A percentile compares a stretch with the other conserved stretches of the same genome.
Evolutionary conservation across 2,113 vertebrate genomes (phyloP).

Genomic region (Scomber japonicus): DNA sequence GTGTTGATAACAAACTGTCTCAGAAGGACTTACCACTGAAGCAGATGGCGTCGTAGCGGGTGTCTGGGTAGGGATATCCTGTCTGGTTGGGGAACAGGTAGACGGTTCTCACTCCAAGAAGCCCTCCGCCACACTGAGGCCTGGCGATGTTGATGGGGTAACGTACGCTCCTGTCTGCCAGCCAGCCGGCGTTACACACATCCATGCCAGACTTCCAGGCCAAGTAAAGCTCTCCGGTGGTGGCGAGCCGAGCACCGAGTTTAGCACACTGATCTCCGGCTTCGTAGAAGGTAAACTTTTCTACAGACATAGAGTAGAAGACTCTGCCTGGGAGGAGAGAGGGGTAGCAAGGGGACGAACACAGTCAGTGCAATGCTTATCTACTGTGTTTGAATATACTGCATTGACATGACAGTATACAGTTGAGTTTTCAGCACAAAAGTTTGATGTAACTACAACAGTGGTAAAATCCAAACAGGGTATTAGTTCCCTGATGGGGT

Average conservation of each 20-base stretch:
- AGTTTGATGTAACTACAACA: background rate
- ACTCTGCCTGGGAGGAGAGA: slow-evolving; percentile 88
- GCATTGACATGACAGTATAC: slow-evolving; percentile 1
- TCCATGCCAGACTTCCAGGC: slow-evolving; percentile 97
- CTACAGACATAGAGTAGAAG: slow-evolving; percentile 90
- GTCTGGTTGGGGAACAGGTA: slow-evolving; percentile 94
- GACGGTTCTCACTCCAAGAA: slow-evolving; percentile 93
- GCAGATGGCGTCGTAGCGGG: slow-evolving; percentile 94
- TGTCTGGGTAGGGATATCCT: slow-evolving; percentile 91
- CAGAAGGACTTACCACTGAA: slow-evolving; percentile 86
- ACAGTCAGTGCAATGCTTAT: background rate
- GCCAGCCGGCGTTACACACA: slow-evolving; percentile 95
- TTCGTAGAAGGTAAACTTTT: slow-evolving; percentile 94
- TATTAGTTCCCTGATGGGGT: background rate
- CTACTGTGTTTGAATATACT: background rate
- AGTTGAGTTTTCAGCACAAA: background rate
- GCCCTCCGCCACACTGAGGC: slow-evolving; percentile 94
- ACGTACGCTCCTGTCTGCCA: slow-evolving; percentile 93
- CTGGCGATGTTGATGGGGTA: slow-evolving; percentile 94
- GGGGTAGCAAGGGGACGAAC: background rate
- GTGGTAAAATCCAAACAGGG: background rate
- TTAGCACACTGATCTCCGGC: slow-evolving; percentile 90
- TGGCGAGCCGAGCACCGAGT: slow-evolving; percentile 90
- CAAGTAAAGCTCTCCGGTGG: slow-evolving; percentile 94
- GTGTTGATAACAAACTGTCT: background rate